Evolutionary conservation across 64 coral and sea anemone species (phyloP).

Genomic region (Dendronephthya gigantea): DNA sequence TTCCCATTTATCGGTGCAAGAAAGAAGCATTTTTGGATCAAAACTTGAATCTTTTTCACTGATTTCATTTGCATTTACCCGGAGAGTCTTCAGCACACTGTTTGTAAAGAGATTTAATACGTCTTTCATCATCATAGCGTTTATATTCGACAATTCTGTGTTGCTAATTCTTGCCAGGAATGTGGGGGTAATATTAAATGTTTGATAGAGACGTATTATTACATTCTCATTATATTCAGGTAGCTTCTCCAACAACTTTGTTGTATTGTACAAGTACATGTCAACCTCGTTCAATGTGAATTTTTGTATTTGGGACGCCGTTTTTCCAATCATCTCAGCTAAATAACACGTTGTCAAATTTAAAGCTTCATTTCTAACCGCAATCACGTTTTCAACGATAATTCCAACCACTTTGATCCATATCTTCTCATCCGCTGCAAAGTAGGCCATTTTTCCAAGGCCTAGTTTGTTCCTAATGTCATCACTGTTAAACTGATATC

Average conservation of each 20-base stretch:
- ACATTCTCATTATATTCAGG: neutral
- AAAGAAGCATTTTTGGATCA: too few relatives aligned
- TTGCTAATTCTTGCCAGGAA: neutral
- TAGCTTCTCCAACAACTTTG: neutral
- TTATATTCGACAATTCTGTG: neutral
- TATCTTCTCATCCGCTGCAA: neutral
- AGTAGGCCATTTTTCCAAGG: neutral
- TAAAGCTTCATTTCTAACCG: neutral
- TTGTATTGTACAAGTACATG: slow-evolving; percentile 3
- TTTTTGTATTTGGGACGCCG: neutral
- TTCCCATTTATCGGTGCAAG: neutral
- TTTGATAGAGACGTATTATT: neutral
- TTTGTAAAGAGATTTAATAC: neutral
- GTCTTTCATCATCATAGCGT: neutral
- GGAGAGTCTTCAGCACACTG: neutral
- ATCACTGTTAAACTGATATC: neutral
- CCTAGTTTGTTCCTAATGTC: neutral
- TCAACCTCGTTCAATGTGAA: neutral
- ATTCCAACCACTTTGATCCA: slow-evolving; percentile 4
- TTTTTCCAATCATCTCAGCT: neutral
- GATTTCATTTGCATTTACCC: too few relatives aligned
- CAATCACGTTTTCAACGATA: neutral
- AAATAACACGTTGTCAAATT: neutral
- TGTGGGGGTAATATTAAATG: neutral
- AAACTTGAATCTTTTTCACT: too few relatives aligned